These are phyloP conservation scores for Machaerirhynchus nigripectus DNA, from an alignment of 2,113 vertebrate species.

Conservation along the genomic window DNA sequence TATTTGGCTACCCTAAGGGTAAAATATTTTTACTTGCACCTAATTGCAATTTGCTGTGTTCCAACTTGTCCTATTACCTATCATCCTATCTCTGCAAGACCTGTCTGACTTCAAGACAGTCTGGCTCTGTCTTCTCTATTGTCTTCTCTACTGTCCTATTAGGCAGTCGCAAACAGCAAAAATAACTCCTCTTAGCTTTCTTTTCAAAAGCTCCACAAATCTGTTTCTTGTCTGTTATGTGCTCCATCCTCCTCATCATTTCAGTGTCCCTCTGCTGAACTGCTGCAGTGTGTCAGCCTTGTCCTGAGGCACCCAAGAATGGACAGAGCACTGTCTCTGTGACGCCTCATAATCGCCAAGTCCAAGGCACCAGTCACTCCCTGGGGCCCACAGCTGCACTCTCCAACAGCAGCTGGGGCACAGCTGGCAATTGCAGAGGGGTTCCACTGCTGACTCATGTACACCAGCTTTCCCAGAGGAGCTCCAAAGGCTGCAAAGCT, in stretches of 20 bases:
- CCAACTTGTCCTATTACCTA: neutral
- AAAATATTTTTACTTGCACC: neutral
- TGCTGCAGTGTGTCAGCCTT: neutral
- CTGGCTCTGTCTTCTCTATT: neutral
- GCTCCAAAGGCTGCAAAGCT: neutral
- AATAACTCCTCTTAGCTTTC: neutral
- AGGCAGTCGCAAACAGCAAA: neutral
- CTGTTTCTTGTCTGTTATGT: rapidly evolving
- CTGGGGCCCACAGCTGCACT: rapidly evolving
- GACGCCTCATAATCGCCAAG: neutral
- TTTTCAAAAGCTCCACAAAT: neutral
- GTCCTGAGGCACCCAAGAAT: neutral
- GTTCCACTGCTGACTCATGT: neutral
- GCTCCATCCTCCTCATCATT: neutral
- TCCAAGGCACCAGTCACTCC: neutral
- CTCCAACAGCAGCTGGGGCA: neutral
- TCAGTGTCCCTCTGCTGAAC: neutral
- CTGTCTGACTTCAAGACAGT: neutral
- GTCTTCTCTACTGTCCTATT: neutral
- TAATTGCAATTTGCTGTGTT: neutral
- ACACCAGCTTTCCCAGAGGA: neutral
- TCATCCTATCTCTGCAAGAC: neutral
- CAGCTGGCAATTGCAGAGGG: neutral
- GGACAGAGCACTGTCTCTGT: neutral
- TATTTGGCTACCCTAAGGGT: neutral